Evolutionary conservation across 1,140 invertebrate genomes (phyloP).

Genomic region (Zaprionus africanus): DNA sequence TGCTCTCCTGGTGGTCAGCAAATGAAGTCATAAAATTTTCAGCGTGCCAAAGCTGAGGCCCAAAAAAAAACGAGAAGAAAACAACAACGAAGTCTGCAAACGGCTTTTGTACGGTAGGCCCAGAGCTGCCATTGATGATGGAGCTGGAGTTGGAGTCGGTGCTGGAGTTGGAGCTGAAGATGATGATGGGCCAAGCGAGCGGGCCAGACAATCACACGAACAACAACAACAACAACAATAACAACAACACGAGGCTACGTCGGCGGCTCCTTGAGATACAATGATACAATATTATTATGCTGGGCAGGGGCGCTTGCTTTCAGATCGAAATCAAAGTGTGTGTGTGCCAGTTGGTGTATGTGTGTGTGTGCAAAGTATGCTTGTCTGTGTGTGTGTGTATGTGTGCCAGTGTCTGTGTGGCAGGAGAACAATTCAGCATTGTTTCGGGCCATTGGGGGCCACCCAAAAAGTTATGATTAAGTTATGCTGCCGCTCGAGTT

Average conservation of each 20-base stretch:
- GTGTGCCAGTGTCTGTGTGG: slow-evolving; percentile 36
- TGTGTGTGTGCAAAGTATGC: slow-evolving; percentile 21
- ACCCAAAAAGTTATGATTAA: slow-evolving; percentile 84
- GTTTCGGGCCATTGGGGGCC: slow-evolving; percentile 76
- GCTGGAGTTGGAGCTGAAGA: slow-evolving; percentile 11
- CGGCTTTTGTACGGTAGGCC: slow-evolving; percentile 68
- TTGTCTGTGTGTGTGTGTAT: slow-evolving; percentile 20
- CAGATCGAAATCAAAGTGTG: slow-evolving; percentile 78
- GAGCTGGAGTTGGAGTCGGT: slow-evolving; percentile 65
- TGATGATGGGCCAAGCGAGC: slow-evolving; percentile 18
- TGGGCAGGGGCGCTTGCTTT: slow-evolving; percentile 54
- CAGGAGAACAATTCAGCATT: slow-evolving; percentile 77
- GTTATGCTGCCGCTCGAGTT: slow-evolving; percentile 58
- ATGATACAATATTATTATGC: slow-evolving; percentile 83
- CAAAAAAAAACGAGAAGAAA: slow-evolving; percentile 22
- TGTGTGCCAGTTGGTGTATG: slow-evolving; percentile 19
- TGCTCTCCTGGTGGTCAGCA: slow-evolving; percentile 74
- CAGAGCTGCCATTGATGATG: slow-evolving; percentile 79
- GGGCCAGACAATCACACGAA: slow-evolving; percentile 42
- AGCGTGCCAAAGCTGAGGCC: slow-evolving; percentile 69
- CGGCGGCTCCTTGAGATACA: slow-evolving; percentile 78
- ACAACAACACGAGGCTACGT: slow-evolving; percentile 37
- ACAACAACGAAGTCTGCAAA: slow-evolving; percentile 12
- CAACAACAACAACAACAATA: slow-evolving; percentile 6
- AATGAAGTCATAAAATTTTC: slow-evolving; percentile 83